A percentile compares a stretch with the other conserved stretches of the same genome.
These are phyloP conservation scores for Coreius guichenoti DNA, from an alignment of 2,797 vertebrate genomes.

Conservation along the genomic window DNA sequence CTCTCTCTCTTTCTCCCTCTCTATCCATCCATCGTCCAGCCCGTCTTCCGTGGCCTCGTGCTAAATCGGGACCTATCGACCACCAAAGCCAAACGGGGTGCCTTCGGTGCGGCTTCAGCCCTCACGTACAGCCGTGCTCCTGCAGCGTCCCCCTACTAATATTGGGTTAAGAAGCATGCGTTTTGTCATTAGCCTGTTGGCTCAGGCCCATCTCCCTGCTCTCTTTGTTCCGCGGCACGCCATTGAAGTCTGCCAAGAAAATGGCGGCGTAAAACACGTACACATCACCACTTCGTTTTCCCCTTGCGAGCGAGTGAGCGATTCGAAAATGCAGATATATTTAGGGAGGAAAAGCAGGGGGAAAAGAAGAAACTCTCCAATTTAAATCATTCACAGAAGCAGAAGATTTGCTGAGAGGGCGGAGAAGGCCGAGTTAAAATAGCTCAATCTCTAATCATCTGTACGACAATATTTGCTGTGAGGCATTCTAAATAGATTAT, in stretches of 20 bases:
- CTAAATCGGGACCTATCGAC: slow-evolving; percentile 87
- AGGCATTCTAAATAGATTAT: slow-evolving; percentile 99
- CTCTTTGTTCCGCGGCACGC: slow-evolving; percentile 89
- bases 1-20: slow-evolving; percentile 27
- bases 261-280: slow-evolving; percentile 42
- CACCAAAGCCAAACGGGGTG: slow-evolving; percentile 76
- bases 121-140: slow-evolving; percentile 27
- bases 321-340: slow-evolving; percentile 56
- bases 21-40: slow-evolving; percentile 47
- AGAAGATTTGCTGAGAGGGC: slow-evolving; percentile 68
- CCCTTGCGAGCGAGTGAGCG: not conserved
- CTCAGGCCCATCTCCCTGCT: slow-evolving; percentile 78
- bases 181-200: slow-evolving; percentile 92
- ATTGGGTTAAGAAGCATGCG: slow-evolving; percentile 90
- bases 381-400: slow-evolving; percentile 68
- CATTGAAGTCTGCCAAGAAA: slow-evolving; percentile 63
- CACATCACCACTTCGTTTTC: slow-evolving; percentile 39
- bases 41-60: slow-evolving; percentile 66
- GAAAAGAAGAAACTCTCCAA: slow-evolving; percentile 64
- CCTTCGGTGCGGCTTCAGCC: slow-evolving; percentile 81
- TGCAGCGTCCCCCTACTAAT: slow-evolving; percentile 65
- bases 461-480: slow-evolving; percentile 99
- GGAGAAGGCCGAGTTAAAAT: slow-evolving; percentile 84
- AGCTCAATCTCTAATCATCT: slow-evolving; percentile 98
- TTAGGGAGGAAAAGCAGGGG: slow-evolving; percentile 57